phyloP scores from a whole-genome alignment of 1,140 invertebrate species.

The Drosophila guanche region DNA sequence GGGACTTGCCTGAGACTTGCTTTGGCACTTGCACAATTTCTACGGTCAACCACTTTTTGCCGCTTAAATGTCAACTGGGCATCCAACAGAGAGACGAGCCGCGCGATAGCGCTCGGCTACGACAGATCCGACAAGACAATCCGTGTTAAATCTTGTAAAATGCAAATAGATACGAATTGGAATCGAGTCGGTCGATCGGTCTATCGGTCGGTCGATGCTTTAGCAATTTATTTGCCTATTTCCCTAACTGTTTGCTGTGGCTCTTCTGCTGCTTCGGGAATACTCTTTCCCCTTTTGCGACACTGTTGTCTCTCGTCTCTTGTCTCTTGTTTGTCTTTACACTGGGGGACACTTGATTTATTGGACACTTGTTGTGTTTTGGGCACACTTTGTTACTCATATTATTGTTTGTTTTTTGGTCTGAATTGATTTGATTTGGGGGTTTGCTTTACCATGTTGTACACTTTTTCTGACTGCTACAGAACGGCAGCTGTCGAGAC shows the following conservation, averaged over 20 bases:
- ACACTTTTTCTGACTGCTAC: conserved; percentile 70
- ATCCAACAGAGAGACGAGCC: conserved; percentile 15
- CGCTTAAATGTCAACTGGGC: conserved; percentile 69
- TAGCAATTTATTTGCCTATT: conserved; percentile 35
- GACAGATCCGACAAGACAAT: background rate
- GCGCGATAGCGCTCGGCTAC: conserved; percentile 27
- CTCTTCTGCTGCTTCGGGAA: conserved; percentile 1
- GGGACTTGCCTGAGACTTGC: background rate
- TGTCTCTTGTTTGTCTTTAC: conserved; percentile 40
- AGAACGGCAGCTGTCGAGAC: conserved; percentile 39
- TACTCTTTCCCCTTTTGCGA: conserved; percentile 10
- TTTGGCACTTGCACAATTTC: conserved; percentile 62
- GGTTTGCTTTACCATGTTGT: conserved; percentile 70
- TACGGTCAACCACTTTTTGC: conserved; percentile 31
- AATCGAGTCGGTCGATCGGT: conserved; percentile 18
- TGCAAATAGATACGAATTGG: conserved; percentile 43
- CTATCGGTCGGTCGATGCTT: background rate
- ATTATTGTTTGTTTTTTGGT: conserved; percentile 33
- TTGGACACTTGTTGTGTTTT: conserved; percentile 13
- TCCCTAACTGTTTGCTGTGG: conserved; percentile 31
- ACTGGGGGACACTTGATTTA: conserved; percentile 50
- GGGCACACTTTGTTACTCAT: conserved; percentile 50
- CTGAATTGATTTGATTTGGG: conserved; percentile 26
- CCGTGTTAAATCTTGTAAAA: conserved; percentile 26
- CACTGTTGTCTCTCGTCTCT: conserved; percentile 1